A percentile compares a stretch with the other conserved stretches of the same genome.
Conservation (phyloP, 2,113 vertebrate species). For the cattle (Bos taurus) region DNA sequence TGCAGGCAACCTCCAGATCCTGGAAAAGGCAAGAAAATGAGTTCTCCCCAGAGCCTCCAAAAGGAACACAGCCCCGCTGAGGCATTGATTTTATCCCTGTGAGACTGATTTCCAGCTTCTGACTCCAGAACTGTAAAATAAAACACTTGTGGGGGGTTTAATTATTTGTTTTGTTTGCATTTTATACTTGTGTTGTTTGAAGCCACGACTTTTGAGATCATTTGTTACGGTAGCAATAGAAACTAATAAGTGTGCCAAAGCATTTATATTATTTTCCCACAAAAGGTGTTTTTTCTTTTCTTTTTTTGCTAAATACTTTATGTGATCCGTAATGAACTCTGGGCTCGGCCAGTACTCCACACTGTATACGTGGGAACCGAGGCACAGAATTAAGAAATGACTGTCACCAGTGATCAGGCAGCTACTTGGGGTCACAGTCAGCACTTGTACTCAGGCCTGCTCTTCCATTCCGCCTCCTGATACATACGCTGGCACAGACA, state of each 20-base stretch:
- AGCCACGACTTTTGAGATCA: neutral
- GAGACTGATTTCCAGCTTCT: neutral
- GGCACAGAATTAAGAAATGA: neutral
- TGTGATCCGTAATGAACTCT: neutral
- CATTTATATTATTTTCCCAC: neutral
- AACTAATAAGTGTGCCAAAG: neutral
- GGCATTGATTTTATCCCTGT: neutral
- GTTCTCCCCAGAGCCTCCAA: neutral
- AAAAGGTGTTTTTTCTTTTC: neutral
- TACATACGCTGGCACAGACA: too few relatives aligned
- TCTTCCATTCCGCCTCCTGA: neutral
- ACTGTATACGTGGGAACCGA: neutral
- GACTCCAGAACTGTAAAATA: neutral
- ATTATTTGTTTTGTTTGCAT: neutral
- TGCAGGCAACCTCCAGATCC: neutral
- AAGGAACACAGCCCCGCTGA: neutral
- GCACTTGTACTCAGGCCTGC: neutral
- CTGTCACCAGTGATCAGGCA: neutral
- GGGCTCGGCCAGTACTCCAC: neutral
- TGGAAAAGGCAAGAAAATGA: neutral
- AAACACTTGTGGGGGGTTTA: neutral
- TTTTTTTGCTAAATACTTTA: neutral
- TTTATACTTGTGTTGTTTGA: neutral
- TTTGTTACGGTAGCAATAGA: neutral
- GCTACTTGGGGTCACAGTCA: neutral